These are phyloP conservation scores for Nothura maculosa DNA, from an alignment of 2,797 vertebrate genomes.

Conservation along the genomic window DNA sequence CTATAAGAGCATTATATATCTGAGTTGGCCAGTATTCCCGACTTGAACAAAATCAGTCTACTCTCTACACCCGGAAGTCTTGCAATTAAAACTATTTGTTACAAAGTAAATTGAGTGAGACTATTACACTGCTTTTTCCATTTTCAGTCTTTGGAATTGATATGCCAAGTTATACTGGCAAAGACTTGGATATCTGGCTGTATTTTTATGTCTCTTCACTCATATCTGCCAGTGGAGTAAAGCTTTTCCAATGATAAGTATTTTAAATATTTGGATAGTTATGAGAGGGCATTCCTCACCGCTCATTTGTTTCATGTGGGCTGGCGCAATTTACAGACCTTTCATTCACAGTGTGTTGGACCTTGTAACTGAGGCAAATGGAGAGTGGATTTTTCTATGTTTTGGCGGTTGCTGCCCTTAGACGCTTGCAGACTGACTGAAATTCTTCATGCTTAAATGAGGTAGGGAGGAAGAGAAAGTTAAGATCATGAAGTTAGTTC, in stretches of 20 bases:
- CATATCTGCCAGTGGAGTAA: background rate
- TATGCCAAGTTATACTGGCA: background rate
- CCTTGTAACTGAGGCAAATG: background rate
- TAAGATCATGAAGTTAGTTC: too few species aligned
- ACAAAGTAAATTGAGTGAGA: background rate
- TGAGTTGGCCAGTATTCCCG: background rate
- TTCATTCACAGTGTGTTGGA: background rate
- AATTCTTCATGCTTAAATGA: constrained; percentile 12
- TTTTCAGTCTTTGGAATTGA: background rate
- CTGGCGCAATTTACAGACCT: constrained; percentile 9
- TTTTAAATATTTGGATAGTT: constrained; percentile 24
- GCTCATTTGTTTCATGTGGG: constrained; percentile 63
- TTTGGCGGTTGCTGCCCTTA: background rate
- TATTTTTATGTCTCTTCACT: background rate
- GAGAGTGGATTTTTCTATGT: background rate
- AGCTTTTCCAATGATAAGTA: constrained; percentile 16
- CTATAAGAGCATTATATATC: background rate
- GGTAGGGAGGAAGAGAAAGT: too few species aligned
- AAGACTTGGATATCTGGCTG: background rate
- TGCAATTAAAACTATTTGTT: background rate
- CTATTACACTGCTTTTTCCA: background rate
- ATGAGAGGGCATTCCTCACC: constrained; percentile 27
- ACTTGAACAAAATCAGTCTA: background rate
- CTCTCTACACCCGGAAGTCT: background rate
- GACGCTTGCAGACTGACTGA: constrained; percentile 48